A percentile compares a stretch with the other conserved stretches of the same genome.
These are phyloP conservation scores for Lepisosteus osseus DNA, from an alignment of 2,113 vertebrate species.

Conservation along the genomic window DNA sequence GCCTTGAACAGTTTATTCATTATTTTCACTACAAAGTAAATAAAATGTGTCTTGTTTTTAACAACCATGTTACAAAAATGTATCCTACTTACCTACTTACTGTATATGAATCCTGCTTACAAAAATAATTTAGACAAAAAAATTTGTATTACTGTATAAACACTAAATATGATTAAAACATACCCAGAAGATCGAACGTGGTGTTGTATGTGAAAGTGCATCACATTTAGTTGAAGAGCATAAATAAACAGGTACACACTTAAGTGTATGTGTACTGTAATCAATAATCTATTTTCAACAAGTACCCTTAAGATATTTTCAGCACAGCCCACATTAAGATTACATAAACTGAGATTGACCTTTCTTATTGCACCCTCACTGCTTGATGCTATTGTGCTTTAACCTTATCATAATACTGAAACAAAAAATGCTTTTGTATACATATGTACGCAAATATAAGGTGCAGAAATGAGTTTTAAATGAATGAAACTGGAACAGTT, in stretches of 20 bases:
- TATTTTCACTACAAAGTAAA: background rate
- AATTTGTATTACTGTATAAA: too few relatives aligned
- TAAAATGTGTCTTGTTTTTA: background rate
- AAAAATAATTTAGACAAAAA: too few relatives aligned
- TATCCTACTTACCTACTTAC: too few relatives aligned
- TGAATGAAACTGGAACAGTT: too few relatives aligned
- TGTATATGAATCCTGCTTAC: too few relatives aligned
- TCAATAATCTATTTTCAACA: slow-evolving; percentile 26
- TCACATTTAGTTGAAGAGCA: too few relatives aligned
- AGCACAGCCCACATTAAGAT: slow-evolving; percentile 14
- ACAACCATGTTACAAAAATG: too few relatives aligned
- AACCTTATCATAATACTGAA: slow-evolving; percentile 5
- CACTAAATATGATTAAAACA: too few relatives aligned
- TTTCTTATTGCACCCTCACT: slow-evolving; percentile 13
- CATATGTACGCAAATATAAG: slow-evolving; percentile 1
- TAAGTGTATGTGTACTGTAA: background rate
- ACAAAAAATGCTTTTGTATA: slow-evolving; percentile 14
- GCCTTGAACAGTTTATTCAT: background rate
- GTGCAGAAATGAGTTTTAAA: too few relatives aligned
- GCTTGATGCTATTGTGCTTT: slow-evolving; percentile 2
- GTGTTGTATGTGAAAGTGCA: too few relatives aligned
- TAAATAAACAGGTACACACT: background rate
- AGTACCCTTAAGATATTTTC: slow-evolving; percentile 17
- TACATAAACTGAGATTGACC: slow-evolving; percentile 22
- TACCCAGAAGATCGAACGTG: too few relatives aligned